phyloP scores from a whole-genome alignment of 2,113 vertebrate genomes.

The Bubalus kerabau region DNA sequence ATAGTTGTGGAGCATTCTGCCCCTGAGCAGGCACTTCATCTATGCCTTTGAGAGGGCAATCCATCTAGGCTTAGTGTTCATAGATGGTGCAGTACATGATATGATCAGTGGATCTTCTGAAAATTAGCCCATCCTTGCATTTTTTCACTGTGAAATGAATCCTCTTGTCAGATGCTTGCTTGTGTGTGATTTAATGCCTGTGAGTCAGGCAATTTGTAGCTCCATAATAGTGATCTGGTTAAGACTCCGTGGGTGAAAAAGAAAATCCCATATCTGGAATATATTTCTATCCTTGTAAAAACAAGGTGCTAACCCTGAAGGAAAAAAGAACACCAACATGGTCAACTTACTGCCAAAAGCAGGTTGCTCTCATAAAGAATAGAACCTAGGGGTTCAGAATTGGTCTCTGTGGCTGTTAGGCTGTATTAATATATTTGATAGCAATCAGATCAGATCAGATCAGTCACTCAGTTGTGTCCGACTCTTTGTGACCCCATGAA shows the following conservation, averaged over 20 bases:
- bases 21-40: neutral
- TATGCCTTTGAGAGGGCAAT: neutral
- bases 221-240: neutral
- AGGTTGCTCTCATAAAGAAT: neutral
- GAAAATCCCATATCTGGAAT: neutral
- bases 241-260: neutral
- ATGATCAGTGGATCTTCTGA: neutral
- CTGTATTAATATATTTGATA: neutral
- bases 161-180: neutral
- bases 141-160: neutral
- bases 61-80: neutral
- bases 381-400: neutral
- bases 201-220: neutral
- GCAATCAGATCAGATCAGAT: too few relatives aligned
- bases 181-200: neutral
- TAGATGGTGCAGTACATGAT: neutral
- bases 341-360: neutral
- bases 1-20: neutral
- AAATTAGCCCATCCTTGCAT: neutral
- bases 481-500: too few relatives aligned
- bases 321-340: neutral
- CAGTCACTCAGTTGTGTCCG: too few relatives aligned
- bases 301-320: neutral
- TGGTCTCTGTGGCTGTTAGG: neutral
- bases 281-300: neutral